Evolutionary conservation across 2,888 invertebrate genomes (phyloP).

Genomic region (Calameuta filiformis): DNA sequence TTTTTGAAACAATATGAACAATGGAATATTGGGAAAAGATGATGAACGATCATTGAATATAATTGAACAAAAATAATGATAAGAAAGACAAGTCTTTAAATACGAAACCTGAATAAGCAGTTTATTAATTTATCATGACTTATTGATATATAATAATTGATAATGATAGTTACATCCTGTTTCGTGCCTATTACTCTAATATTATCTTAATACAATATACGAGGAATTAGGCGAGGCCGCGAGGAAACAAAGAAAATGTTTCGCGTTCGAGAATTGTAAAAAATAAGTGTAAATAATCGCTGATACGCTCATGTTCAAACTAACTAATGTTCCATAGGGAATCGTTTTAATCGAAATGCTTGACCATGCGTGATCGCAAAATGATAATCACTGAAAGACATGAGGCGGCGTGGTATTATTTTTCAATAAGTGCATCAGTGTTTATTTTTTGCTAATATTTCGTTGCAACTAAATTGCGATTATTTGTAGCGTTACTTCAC

Average conservation of each 20-base stretch:
- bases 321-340: not conserved
- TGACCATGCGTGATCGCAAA: not conserved
- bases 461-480: not conserved
- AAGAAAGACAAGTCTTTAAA: not conserved
- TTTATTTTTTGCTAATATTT: not conserved
- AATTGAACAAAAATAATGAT: too few relatives aligned
- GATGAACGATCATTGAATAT: too few relatives aligned
- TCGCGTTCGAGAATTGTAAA: not conserved
- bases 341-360: not conserved
- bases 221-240: not conserved
- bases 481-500: not conserved
- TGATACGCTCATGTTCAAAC: not conserved
- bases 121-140: not conserved
- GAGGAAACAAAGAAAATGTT: not conserved
- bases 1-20: too few relatives aligned
- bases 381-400: not conserved
- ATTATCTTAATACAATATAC: not conserved
- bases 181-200: not conserved
- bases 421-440: not conserved
- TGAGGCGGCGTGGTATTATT: not conserved
- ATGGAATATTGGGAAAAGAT: too few relatives aligned
- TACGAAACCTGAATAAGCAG: not conserved
- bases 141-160: not conserved
- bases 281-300: not conserved
- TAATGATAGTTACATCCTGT: not conserved